phyloP scores from a whole-genome alignment of 2,113 vertebrate species.

The Grus americana region DNA sequence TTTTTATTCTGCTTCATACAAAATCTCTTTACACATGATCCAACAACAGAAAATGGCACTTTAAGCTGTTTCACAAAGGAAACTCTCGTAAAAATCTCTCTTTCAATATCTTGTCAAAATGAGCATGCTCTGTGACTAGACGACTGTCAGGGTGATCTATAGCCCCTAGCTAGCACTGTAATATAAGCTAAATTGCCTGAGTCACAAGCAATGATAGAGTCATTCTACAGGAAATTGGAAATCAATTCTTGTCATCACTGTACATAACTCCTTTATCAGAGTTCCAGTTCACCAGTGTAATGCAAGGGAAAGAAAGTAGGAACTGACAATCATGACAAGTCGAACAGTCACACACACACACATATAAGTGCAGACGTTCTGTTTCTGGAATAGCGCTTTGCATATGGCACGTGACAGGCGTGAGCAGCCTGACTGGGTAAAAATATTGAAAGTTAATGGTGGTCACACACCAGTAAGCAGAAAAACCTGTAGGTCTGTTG shows the following conservation, averaged over 20 bases:
- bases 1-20: neutral
- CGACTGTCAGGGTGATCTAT: slow-evolving; percentile 88
- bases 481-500: neutral
- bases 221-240: slow-evolving; percentile 95
- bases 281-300: slow-evolving; percentile 71
- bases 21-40: neutral
- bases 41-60: neutral
- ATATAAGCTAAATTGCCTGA: slow-evolving; percentile 89
- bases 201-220: slow-evolving; percentile 88
- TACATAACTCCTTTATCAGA: slow-evolving; percentile 83
- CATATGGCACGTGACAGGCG: neutral
- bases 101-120: slow-evolving; percentile 75
- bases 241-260: slow-evolving; percentile 94
- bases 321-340: slow-evolving; percentile 25
- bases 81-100: slow-evolving; percentile 65
- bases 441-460: neutral
- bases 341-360: neutral
- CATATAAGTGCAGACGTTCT: neutral
- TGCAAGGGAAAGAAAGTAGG: slow-evolving; percentile 42
- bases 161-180: slow-evolving; percentile 75
- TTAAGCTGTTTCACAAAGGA: slow-evolving; percentile 14
- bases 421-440: neutral
- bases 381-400: neutral
- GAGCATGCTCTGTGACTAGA: slow-evolving; percentile 76
- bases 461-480: neutral